phyloP scores from a whole-genome alignment of 2,797 vertebrate species.

The Hippoglossus hippoglossus region DNA sequence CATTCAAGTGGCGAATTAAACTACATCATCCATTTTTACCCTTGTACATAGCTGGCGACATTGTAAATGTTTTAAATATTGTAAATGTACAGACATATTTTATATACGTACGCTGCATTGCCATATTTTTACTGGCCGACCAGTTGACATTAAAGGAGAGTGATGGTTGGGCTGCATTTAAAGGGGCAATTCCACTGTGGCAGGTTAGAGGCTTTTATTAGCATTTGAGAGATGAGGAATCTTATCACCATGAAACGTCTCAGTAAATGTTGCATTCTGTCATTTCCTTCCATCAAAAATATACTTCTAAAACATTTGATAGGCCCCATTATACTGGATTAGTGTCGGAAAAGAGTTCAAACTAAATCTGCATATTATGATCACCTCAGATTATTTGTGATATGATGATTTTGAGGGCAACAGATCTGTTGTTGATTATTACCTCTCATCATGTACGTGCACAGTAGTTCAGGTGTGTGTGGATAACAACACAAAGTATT shows the following conservation, averaged over 20 bases:
- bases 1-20: slow-evolving; percentile 38
- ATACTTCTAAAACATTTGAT: slow-evolving; percentile 13
- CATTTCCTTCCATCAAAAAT: slow-evolving; percentile 13
- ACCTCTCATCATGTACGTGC: slow-evolving; percentile 38
- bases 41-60: slow-evolving; percentile 67
- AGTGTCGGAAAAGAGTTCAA: not conserved
- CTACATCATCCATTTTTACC: slow-evolving; percentile 26
- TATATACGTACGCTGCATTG: slow-evolving; percentile 82
- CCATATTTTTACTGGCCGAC: slow-evolving; percentile 84
- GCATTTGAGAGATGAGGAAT: slow-evolving; percentile 21
- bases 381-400: slow-evolving; percentile 11
- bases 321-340: slow-evolving; percentile 11
- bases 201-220: slow-evolving; percentile 32
- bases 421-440: slow-evolving; percentile 19
- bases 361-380: slow-evolving; percentile 17
- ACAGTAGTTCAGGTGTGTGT: slow-evolving; percentile 42
- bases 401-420: slow-evolving; percentile 16
- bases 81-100: slow-evolving; percentile 89
- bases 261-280: slow-evolving; percentile 44
- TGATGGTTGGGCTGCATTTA: slow-evolving; percentile 53
- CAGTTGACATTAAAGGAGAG: slow-evolving; percentile 59
- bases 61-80: slow-evolving; percentile 88
- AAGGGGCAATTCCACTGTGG: slow-evolving; percentile 41
- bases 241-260: slow-evolving; percentile 19
- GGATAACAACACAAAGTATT: slow-evolving; percentile 38